phyloP scores from a whole-genome alignment of 2,797 vertebrate species.

The Geotrypetes seraphini region DNA sequence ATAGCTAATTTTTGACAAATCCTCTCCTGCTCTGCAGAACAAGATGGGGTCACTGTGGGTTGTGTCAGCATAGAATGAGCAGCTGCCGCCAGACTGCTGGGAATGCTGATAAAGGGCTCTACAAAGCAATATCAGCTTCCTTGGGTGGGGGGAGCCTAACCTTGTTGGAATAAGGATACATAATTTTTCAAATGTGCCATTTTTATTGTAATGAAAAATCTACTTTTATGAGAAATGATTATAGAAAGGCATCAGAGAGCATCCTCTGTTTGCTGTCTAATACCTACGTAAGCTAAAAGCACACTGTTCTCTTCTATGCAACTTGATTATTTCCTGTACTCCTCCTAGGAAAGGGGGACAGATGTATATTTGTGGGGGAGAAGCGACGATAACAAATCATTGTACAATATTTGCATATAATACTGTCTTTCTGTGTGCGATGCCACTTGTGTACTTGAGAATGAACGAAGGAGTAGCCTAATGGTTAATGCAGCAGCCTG shows the following conservation, averaged over 20 bases:
- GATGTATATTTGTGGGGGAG: accelerated
- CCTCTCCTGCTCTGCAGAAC: conserved; percentile 67
- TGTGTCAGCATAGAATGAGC: conserved; percentile 81
- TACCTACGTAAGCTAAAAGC: accelerated
- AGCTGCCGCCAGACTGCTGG: conserved; percentile 72
- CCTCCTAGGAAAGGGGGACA: not conserved
- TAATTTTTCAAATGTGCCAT: conserved; percentile 20
- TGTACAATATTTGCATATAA: too few relatives aligned
- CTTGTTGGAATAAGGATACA: conserved; percentile 34
- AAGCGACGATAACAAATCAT: too few relatives aligned
- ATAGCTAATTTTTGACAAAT: conserved; percentile 93
- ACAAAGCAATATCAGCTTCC: conserved; percentile 15
- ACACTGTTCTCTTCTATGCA: not conserved
- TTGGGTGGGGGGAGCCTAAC: conserved; percentile 27
- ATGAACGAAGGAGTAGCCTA: too few relatives aligned
- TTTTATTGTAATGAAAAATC: conserved; percentile 17
- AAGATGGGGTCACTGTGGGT: conserved; percentile 92
- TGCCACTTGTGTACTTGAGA: too few relatives aligned
- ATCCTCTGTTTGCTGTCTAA: not conserved
- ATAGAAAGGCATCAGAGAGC: conserved; percentile 1
- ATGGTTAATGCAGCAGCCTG: too few relatives aligned
- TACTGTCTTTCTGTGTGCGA: too few relatives aligned
- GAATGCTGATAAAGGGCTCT: conserved; percentile 62
- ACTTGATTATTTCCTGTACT: not conserved
- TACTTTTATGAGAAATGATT: conserved; percentile 5